These are phyloP conservation scores for Eupithecia inturbata DNA, from an alignment of 2,888 invertebrate species.

Conservation along the genomic window DNA sequence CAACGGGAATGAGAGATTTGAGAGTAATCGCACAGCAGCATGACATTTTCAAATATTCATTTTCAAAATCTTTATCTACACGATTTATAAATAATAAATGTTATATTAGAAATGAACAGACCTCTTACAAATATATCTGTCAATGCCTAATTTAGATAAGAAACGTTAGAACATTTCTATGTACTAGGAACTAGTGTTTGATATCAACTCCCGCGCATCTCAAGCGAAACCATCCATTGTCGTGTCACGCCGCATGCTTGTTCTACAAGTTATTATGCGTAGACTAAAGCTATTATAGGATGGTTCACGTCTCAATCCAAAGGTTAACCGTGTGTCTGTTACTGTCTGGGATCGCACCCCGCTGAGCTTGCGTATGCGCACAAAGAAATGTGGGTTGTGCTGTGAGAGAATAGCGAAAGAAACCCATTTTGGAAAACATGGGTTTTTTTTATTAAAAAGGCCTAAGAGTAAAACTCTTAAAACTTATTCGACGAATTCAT, in stretches of 20 bases:
- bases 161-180: not conserved
- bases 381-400: conserved; percentile 44
- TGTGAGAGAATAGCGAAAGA: conserved; percentile 15
- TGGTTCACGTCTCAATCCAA: conserved; percentile 83
- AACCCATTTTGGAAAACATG: not conserved
- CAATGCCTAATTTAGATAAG: not conserved
- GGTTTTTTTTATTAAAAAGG: not conserved
- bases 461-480: too few species aligned
- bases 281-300: conserved; percentile 71
- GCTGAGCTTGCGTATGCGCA: conserved; percentile 72
- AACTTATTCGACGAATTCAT: too few species aligned
- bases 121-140: not conserved
- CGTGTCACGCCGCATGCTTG: conserved; percentile 44
- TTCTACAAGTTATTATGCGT: conserved; percentile 54
- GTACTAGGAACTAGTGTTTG: not conserved
- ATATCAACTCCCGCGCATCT: conserved; percentile 11
- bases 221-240: conserved; percentile 40
- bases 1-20: too few species aligned
- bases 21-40: too few species aligned
- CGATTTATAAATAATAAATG: too few species aligned
- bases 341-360: conserved; percentile 81
- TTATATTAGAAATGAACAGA: not conserved
- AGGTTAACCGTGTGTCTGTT: conserved; percentile 83
- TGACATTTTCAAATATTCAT: too few species aligned
- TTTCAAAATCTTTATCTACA: too few species aligned